phyloP scores from a whole-genome alignment of 1,140 invertebrate genomes.

The Latrodectus geometricus region DNA sequence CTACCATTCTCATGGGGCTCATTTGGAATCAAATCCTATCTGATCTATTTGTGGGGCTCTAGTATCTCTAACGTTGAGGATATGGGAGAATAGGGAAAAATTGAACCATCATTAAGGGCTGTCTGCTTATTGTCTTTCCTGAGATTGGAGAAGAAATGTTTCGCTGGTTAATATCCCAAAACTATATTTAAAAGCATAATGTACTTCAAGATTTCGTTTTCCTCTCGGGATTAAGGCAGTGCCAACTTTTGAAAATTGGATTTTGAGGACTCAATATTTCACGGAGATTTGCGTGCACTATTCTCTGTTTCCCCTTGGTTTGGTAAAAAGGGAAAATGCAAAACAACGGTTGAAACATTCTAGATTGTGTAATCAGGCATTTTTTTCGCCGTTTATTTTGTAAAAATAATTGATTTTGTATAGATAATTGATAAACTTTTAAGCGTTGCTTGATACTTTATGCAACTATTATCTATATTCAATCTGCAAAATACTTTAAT shows the following conservation, averaged over 20 bases:
- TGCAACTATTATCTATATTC: too few relatives aligned
- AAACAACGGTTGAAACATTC: too few relatives aligned
- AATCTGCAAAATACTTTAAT: too few relatives aligned
- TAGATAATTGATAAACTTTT: too few relatives aligned
- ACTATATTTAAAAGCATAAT: conserved; percentile 26
- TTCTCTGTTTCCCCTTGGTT: too few relatives aligned
- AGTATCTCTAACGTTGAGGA: background rate
- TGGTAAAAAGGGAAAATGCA: too few relatives aligned
- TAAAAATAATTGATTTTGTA: too few relatives aligned
- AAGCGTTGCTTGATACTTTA: too few relatives aligned
- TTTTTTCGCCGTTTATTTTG: too few relatives aligned
- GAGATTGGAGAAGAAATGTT: conserved; percentile 4
- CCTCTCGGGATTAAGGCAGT: background rate
- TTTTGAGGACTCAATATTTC: background rate
- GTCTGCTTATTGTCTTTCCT: conserved; percentile 17
- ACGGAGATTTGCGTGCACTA: too few relatives aligned
- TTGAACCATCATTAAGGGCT: conserved; percentile 16
- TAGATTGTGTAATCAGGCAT: too few relatives aligned
- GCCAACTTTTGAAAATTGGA: background rate
- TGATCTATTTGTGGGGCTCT: conserved; percentile 2
- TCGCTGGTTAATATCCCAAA: background rate
- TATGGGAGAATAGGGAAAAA: background rate
- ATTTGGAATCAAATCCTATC: conserved; percentile 28
- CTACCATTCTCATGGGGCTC: conserved; percentile 18
- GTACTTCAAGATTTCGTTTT: background rate